phyloP scores from a whole-genome alignment of 2,888 invertebrate species.

The Microctonus aethiopoides region DNA sequence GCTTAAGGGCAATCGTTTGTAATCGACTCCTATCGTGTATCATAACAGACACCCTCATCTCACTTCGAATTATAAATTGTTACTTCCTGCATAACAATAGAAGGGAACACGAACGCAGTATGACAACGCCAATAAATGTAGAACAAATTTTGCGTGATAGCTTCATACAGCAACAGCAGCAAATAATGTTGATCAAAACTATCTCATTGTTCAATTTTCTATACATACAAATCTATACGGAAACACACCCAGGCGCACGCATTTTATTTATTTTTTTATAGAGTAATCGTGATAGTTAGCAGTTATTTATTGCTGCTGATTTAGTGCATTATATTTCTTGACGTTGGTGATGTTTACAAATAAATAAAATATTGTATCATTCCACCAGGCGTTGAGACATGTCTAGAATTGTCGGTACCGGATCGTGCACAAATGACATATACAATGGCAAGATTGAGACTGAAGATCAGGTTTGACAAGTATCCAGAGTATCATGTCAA shows the following conservation, averaged over 20 bases:
- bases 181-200: background rate
- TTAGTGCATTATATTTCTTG: background rate
- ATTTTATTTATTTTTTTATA: background rate
- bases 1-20: slow-evolving; percentile 20
- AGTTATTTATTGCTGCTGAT: background rate
- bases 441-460: slow-evolving; percentile 50
- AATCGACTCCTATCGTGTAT: slow-evolving; percentile 19
- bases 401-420: slow-evolving; percentile 57
- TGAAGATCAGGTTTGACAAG: slow-evolving; percentile 62
- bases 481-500: slow-evolving; percentile 64
- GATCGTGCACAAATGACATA: slow-evolving; percentile 52
- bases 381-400: slow-evolving; percentile 56
- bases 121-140: slow-evolving; percentile 11
- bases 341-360: background rate
- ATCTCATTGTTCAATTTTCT: background rate
- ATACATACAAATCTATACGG: background rate
- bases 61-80: slow-evolving; percentile 59
- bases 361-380: background rate
- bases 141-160: background rate
- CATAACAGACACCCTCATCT: slow-evolving; percentile 21
- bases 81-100: slow-evolving; percentile 59
- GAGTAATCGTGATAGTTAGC: background rate
- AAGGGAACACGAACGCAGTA: slow-evolving; percentile 34
- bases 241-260: background rate
- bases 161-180: background rate